phyloP scores from a whole-genome alignment of 2,797 vertebrate species.

The Schizopygopsis pylzovi region DNA sequence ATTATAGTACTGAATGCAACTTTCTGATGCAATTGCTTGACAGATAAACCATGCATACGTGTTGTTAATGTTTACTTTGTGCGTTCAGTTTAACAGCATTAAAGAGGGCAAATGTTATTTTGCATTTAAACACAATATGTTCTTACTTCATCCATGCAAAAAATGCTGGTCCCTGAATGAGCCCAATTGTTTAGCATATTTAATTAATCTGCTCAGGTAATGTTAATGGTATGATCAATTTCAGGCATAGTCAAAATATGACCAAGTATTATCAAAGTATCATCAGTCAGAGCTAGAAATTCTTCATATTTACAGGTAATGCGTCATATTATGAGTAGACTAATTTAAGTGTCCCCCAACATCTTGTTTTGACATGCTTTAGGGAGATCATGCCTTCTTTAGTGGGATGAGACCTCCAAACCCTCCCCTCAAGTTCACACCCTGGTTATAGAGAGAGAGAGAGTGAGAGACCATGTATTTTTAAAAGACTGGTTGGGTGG shows the following conservation, averaged over 20 bases:
- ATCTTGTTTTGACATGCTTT: not conserved
- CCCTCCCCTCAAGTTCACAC: not conserved
- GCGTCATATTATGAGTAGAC: not conserved
- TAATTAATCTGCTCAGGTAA: not conserved
- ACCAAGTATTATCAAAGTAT: no score
- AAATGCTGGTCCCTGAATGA: no score
- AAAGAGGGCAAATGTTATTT: no score
- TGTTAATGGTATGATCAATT: not conserved
- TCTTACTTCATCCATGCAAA: no score
- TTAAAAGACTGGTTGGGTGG: conserved; percentile 61
- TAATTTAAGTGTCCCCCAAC: not conserved
- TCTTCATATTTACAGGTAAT: no score
- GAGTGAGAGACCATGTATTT: conserved; percentile 49
- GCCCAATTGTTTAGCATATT: not conserved
- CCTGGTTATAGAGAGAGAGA: not conserved
- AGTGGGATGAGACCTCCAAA: not conserved
- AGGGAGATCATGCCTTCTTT: not conserved
- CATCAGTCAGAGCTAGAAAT: not conserved
- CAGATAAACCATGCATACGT: not conserved
- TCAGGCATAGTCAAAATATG: not conserved
- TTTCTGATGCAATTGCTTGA: not conserved
- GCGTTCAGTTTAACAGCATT: no score
- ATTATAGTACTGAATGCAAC: not conserved
- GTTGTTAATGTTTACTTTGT: no score
- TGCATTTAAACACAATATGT: no score